These are phyloP conservation scores for Zootermopsis nevadensis DNA, from an alignment of 2,888 invertebrate genomes.

Conservation along the genomic window DNA sequence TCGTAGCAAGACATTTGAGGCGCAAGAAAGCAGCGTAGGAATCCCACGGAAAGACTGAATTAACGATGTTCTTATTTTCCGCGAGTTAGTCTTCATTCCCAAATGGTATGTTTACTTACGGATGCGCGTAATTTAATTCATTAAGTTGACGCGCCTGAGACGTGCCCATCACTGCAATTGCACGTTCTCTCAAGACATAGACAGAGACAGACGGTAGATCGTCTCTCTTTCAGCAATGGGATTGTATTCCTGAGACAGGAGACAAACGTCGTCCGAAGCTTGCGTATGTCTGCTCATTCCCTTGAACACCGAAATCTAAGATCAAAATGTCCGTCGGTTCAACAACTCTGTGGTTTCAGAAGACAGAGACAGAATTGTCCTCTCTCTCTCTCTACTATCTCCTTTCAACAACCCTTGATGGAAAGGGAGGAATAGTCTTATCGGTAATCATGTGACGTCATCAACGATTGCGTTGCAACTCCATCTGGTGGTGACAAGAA, in stretches of 20 bases:
- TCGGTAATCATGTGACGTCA: neutral
- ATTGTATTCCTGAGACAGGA: neutral
- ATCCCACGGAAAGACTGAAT: neutral
- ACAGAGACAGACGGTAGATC: neutral
- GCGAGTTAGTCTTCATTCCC: neutral
- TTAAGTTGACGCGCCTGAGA: slow-evolving; percentile 8
- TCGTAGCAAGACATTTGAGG: neutral
- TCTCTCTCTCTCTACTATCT: no score
- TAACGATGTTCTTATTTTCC: neutral
- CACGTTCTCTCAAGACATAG: neutral
- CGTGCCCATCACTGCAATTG: neutral
- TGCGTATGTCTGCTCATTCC: neutral
- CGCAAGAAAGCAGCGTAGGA: neutral
- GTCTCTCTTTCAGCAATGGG: neutral
- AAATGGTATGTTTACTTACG: neutral
- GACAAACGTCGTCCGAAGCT: neutral
- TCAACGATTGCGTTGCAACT: neutral
- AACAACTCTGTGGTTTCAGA: no score
- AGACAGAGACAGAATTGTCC: no score
- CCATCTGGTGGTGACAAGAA: slow-evolving; percentile 10
- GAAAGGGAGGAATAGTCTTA: neutral
- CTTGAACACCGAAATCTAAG: no score
- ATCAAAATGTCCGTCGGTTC: no score
- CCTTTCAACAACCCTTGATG: no score
- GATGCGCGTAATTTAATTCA: neutral